Base-by-base conservation (phyloP, 2,797 vertebrate genomes). In the Tinamus major region DNA sequence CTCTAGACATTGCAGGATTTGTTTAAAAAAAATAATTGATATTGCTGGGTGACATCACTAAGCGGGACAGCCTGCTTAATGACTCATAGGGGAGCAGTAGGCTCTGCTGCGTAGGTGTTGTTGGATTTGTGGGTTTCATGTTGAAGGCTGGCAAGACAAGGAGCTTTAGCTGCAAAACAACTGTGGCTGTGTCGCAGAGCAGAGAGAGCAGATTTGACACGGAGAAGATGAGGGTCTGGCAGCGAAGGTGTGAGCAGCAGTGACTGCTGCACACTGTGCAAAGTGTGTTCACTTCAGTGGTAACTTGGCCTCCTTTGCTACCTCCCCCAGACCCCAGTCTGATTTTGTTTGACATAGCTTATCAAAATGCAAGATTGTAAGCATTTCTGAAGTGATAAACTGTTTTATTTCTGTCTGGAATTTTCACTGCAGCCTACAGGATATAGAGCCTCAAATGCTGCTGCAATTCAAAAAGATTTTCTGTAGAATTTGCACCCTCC, bases 31-130 rank as follows among this genome's bases (percentile, higher is more conserved):
- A 74, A 76, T 78, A 89, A 1, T 55, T 13, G 53, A 31, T 89
- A 68, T 49, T 96, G 90, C 78, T 69, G 89, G 79, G 59, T 96
- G 94, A 92, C 94, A 92, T 96, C 95, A 94, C 53, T 77, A 78
- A 68, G 92, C 6, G 53, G 96, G 93, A 95, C 87, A 88, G 92
- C 71, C 95, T 96, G 92, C 85, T 78, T 89, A 90, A 39, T 97
- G 97, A 97, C 94, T 97, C 97, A 96, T 48, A 91, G 69, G 91
- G 89, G 94, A 95, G 93, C 89, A 92, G 95, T 93, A 96, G 90
- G 80, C 95, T 93, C 87, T 79, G 71, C 94, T 95, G 94, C 94
- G 96, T 97, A 95, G 96, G 94, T 96, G 96, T 93, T 79, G 5
- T 56, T 87, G 96, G 85, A 92, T 96, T 96, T 96, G 95, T 94